phyloP scores from a whole-genome alignment of 2,888 invertebrate species.

The Lamproptera curius region DNA sequence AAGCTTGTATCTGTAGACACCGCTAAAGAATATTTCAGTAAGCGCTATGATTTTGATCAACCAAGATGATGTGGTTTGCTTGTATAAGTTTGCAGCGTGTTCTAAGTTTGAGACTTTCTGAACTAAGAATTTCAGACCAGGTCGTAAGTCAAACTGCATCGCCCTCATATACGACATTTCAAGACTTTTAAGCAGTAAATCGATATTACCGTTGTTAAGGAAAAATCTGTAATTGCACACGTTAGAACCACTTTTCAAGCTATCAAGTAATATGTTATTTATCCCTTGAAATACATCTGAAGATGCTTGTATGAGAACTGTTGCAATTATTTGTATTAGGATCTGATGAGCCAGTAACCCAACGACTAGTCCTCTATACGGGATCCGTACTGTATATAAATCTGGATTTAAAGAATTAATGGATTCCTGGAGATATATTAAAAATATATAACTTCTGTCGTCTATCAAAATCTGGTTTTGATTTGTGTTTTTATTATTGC shows the following conservation, averaged over 20 bases:
- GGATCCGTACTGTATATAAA: slow-evolving; percentile 89
- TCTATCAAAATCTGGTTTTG: slow-evolving; percentile 79
- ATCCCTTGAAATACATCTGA: slow-evolving; percentile 80
- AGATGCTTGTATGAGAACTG: slow-evolving; percentile 87
- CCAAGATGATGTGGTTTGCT: slow-evolving; percentile 95
- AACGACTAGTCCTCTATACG: slow-evolving; percentile 91
- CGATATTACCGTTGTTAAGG: slow-evolving; percentile 79
- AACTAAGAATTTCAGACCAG: slow-evolving; percentile 94
- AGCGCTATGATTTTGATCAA: slow-evolving; percentile 92
- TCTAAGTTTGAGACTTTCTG: slow-evolving; percentile 94
- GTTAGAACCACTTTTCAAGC: slow-evolving; percentile 64
- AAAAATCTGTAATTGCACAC: slow-evolving; percentile 66
- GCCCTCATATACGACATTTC: slow-evolving; percentile 90
- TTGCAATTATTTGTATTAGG: slow-evolving; percentile 93
- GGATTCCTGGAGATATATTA: slow-evolving; percentile 88
- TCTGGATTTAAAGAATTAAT: slow-evolving; percentile 85
- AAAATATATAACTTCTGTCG: slow-evolving; percentile 92
- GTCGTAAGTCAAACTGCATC: slow-evolving; percentile 91
- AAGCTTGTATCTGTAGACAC: slow-evolving; percentile 81
- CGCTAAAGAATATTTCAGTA: slow-evolving; percentile 89
- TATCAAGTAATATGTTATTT: slow-evolving; percentile 78
- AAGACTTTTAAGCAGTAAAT: slow-evolving; percentile 86
- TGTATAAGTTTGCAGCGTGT: slow-evolving; percentile 93
- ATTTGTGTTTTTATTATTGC: slow-evolving; percentile 54
- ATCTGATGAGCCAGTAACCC: slow-evolving; percentile 95